These are phyloP conservation scores for Metallyticus violacea DNA, from an alignment of 2,888 invertebrate species.

Conservation along the genomic window DNA sequence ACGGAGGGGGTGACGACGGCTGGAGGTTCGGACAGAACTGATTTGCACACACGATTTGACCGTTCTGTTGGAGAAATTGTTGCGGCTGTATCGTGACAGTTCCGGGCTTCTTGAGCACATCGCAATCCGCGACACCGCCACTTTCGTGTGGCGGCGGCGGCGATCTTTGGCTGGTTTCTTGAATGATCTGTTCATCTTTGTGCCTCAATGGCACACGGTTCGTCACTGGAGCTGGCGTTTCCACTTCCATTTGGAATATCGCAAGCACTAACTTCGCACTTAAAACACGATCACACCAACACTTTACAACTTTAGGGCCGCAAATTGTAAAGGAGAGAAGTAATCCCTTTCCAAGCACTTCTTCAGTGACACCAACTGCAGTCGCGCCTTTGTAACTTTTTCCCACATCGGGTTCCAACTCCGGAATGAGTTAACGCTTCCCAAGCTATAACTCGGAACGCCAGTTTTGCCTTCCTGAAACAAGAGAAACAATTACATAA, in stretches of 20 bases:
- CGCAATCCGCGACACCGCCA: conserved; percentile 23
- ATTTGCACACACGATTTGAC: conserved; percentile 8
- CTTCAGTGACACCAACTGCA: background rate
- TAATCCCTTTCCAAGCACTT: background rate
- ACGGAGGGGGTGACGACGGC: conserved; percentile 18
- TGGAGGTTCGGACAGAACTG: conserved; percentile 22
- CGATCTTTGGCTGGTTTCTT: background rate
- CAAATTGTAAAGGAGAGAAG: conserved; percentile 29
- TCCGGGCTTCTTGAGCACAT: conserved; percentile 22
- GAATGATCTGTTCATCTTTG: conserved; percentile 25
- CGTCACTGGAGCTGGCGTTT: conserved; percentile 19
- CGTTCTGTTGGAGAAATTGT: background rate
- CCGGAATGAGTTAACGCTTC: background rate
- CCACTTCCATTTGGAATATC: conserved; percentile 27
- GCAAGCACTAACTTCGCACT: background rate
- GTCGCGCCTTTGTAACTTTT: background rate
- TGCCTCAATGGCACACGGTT: background rate
- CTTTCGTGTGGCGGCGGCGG: background rate
- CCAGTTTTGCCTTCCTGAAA: conserved; percentile 1
- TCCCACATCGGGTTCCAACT: background rate
- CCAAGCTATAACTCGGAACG: background rate
- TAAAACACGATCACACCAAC: conserved; percentile 11
- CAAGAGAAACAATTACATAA: background rate
- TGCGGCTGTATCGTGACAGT: background rate
- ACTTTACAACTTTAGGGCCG: conserved; percentile 32